Conservation (phyloP, 1,140 invertebrate genomes). For the Chrysopa pallens region DNA sequence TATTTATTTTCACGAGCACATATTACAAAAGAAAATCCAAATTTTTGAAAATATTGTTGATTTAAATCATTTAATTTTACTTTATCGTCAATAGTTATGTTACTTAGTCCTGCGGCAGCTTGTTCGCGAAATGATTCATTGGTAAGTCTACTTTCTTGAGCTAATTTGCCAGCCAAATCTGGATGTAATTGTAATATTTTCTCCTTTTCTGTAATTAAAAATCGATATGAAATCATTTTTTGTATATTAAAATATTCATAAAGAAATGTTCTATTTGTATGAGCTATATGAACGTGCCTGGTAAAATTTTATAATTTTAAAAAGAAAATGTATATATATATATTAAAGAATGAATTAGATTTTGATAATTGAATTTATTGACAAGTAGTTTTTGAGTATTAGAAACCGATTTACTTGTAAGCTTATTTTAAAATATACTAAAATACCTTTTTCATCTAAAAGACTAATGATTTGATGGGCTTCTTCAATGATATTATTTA, state of each 20-base stretch:
- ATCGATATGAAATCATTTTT: neutral
- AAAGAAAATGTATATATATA: too few relatives aligned
- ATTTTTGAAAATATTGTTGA: constrained; percentile 34
- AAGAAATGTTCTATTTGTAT: too few relatives aligned
- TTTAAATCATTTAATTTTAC: constrained; percentile 30
- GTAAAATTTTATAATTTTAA: too few relatives aligned
- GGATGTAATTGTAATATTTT: constrained; percentile 37
- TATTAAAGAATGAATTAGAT: too few relatives aligned
- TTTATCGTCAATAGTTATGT: constrained; percentile 30
- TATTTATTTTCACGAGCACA: constrained; percentile 47
- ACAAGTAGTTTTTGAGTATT: too few relatives aligned
- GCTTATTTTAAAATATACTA: neutral
- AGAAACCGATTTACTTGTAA: too few relatives aligned
- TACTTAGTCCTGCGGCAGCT: constrained; percentile 30
- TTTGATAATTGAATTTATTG: too few relatives aligned
- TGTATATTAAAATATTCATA: too few relatives aligned
- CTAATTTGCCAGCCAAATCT: constrained; percentile 41
- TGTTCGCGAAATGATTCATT: constrained; percentile 40
- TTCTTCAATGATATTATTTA: constrained; percentile 27
- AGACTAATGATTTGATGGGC: constrained; percentile 35
- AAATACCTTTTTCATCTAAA: constrained; percentile 29
- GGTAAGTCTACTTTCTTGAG: constrained; percentile 32
- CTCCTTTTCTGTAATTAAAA: constrained; percentile 29
- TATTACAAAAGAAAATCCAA: constrained; percentile 53
- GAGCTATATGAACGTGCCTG: too few relatives aligned